Conservation (phyloP, 2,113 vertebrate species). For the Falcunculus frontatus region DNA sequence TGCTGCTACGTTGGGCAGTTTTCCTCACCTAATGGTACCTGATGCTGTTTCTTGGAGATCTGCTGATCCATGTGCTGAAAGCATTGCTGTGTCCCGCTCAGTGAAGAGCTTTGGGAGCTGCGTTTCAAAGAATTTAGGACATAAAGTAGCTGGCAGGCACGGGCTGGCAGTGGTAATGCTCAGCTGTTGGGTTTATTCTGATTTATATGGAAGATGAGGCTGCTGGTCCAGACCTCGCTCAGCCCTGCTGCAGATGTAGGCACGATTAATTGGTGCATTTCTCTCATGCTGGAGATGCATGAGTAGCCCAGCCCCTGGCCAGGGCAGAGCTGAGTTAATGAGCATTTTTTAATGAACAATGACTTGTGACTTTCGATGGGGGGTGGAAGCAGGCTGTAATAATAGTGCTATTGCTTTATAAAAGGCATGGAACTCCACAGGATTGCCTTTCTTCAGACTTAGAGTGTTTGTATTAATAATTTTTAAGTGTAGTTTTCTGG, state of each 20-base stretch:
- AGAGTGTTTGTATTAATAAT: neutral
- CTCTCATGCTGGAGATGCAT: neutral
- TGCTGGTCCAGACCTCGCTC: slow-evolving; percentile 7
- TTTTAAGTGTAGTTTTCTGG: slow-evolving; percentile 7
- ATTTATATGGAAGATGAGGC: slow-evolving; percentile 17
- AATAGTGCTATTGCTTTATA: neutral
- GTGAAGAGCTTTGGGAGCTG: neutral
- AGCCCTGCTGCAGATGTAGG: slow-evolving; percentile 31
- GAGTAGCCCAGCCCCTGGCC: slow-evolving; percentile 20
- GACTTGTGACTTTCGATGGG: slow-evolving; percentile 34
- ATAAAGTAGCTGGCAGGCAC: slow-evolving; percentile 45
- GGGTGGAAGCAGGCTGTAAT: neutral
- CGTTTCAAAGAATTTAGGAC: slow-evolving; percentile 31
- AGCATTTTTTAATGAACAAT: slow-evolving; percentile 52
- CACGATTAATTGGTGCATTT: slow-evolving; percentile 40
- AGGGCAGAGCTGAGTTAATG: slow-evolving; percentile 41
- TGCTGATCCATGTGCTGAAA: neutral
- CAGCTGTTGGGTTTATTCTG: slow-evolving; percentile 23
- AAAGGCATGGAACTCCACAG: neutral
- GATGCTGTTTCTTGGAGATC: neutral
- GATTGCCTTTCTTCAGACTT: neutral
- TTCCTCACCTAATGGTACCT: neutral
- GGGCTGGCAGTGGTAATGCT: slow-evolving; percentile 24
- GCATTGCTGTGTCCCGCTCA: neutral
- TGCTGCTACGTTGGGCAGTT: neutral